Evolutionary conservation across 2,797 vertebrate species (phyloP).

Genomic region (Phalanger gymnotis): DNA sequence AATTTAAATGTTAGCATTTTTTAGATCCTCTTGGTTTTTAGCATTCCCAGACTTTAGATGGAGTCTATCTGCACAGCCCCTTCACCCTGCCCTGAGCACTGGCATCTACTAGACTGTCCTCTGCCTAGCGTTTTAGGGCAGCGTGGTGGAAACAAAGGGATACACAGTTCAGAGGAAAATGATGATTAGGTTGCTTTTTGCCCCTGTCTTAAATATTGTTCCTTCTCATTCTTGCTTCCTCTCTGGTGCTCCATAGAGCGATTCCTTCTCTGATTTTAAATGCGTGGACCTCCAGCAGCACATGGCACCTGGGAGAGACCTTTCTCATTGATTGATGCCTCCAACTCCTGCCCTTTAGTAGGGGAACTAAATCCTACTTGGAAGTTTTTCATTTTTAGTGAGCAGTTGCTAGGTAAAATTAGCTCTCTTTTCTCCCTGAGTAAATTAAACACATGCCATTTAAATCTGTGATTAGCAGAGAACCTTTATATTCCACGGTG

Average conservation of each 20-base stretch:
- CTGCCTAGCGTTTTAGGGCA: background rate
- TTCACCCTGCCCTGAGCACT: background rate
- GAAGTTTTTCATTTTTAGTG: conserved; percentile 28
- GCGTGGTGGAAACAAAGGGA: background rate
- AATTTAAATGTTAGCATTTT: background rate
- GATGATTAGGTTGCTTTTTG: rapidly evolving
- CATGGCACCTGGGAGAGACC: background rate
- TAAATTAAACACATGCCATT: background rate
- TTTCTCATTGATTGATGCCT: background rate
- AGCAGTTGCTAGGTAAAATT: background rate
- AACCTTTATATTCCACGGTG: background rate
- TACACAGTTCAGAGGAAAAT: background rate
- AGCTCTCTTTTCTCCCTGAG: background rate
- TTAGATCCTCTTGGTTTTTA: background rate
- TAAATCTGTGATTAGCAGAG: background rate
- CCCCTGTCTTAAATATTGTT: background rate
- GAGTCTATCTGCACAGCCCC: no score
- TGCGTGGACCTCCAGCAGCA: rapidly evolving
- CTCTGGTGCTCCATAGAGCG: background rate
- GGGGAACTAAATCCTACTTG: conserved; percentile 31
- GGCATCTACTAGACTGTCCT: background rate
- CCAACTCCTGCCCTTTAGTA: conserved; percentile 4
- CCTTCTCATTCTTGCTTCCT: background rate
- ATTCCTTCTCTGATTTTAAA: background rate
- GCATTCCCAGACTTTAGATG: background rate